These are phyloP conservation scores for Gallinago jamesoni DNA, from an alignment of 2,113 vertebrate species.

Conservation along the genomic window DNA sequence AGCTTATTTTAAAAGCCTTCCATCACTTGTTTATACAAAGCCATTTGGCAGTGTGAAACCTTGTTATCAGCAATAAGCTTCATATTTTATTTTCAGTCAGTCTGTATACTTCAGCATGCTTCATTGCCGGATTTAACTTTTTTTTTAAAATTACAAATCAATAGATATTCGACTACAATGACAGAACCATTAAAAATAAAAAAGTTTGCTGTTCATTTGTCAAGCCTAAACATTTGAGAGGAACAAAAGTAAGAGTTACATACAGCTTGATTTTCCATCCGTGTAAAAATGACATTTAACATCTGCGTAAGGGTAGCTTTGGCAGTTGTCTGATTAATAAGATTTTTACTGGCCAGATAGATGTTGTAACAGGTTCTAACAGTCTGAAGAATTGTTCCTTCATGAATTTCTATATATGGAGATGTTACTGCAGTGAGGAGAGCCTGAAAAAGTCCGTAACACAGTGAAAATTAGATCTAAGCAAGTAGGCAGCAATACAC, in stretches of 20 bases:
- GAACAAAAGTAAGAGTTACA: conserved; percentile 48
- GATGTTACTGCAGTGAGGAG: conserved; percentile 95
- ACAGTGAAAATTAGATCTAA: not conserved
- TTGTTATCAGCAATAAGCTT: not conserved
- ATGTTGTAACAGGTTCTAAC: conserved; percentile 99
- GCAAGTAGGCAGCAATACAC: not conserved
- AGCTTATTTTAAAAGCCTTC: not conserved
- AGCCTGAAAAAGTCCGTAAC: conserved; percentile 76
- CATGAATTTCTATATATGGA: conserved; percentile 95
- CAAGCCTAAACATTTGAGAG: not conserved
- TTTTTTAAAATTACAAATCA: not conserved
- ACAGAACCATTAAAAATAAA: not conserved
- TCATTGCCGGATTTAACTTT: not conserved
- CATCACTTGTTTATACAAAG: not conserved
- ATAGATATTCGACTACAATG: not conserved
- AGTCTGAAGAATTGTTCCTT: conserved; percentile 94
- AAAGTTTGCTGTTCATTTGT: not conserved
- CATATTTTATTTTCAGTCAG: not conserved
- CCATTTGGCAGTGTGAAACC: not conserved
- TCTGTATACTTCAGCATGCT: not conserved
- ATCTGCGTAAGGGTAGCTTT: conserved; percentile 98
- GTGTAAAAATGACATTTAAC: conserved; percentile 96
- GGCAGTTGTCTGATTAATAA: conserved; percentile 98
- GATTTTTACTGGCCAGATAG: conserved; percentile 97
- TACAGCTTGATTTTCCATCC: conserved; percentile 97